phyloP scores from a whole-genome alignment of 2,797 vertebrate species.

The Myotis planiceps region DNA sequence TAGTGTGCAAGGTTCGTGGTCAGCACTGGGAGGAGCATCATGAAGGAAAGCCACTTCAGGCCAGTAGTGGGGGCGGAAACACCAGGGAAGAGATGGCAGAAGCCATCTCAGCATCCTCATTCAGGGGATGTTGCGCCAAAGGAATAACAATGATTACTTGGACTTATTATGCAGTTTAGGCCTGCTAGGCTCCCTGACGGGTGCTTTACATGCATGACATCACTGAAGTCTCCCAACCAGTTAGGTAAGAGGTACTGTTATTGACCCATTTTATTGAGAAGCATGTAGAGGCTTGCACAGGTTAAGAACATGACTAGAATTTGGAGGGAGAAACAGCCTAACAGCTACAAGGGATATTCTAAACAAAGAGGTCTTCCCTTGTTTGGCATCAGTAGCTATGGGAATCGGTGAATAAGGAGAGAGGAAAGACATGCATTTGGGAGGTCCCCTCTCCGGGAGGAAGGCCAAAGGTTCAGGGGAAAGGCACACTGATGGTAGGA shows the following conservation, averaged over 20 bases:
- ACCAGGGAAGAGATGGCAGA: neutral
- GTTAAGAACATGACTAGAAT: neutral
- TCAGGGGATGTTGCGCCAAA: neutral
- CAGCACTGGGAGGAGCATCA: neutral
- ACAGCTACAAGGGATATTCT: neutral
- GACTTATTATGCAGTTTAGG: neutral
- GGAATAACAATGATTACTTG: neutral
- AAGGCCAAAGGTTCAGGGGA: too few species aligned
- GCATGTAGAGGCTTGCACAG: neutral
- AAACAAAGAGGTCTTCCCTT: neutral
- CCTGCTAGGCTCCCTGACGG: neutral
- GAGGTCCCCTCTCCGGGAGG: neutral
- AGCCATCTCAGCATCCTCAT: neutral
- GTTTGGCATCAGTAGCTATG: neutral
- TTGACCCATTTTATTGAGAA: neutral
- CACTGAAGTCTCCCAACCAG: neutral
- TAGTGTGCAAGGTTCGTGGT: too few species aligned
- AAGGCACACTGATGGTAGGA: neutral
- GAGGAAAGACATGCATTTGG: neutral
- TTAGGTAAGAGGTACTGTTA: conserved; percentile 25
- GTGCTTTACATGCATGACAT: neutral
- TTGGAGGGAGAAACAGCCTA: neutral
- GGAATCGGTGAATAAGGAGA: neutral
- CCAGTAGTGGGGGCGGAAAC: neutral
- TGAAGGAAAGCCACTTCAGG: neutral